Percentiles rank a stretch among this genome's conserved stretches.
These are phyloP conservation scores for Notarius lentiginosus DNA, from an alignment of 2,113 vertebrate genomes.

Conservation along the genomic window DNA sequence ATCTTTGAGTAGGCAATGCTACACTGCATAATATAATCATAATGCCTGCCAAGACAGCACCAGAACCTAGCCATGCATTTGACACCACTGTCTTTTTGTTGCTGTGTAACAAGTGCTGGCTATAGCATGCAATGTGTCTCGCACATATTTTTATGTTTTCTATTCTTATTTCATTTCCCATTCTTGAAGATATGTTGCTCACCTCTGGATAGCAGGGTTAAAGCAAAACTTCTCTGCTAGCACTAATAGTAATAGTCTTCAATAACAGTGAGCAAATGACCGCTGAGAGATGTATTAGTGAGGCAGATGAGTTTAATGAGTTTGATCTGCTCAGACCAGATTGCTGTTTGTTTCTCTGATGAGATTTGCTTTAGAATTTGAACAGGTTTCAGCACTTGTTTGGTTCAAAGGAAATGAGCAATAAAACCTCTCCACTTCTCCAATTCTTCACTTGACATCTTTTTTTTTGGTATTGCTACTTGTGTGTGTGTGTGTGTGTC, in stretches of 20 bases:
- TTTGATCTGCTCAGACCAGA: conserved; percentile 49
- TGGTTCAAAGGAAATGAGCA: not conserved
- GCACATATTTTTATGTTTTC: conserved; percentile 4
- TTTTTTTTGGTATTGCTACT: not conserved
- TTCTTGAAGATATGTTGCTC: conserved; percentile 15
- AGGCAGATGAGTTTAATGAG: conserved; percentile 66
- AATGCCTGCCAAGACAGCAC: conserved; percentile 40
- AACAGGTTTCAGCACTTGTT: not conserved
- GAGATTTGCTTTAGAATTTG: conserved; percentile 34
- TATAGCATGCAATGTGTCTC: not conserved
- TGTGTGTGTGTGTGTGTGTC: not conserved
- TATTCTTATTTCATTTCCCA: not conserved
- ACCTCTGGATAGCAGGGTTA: not conserved
- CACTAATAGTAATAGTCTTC: conserved; percentile 53
- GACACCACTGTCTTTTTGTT: conserved; percentile 48
- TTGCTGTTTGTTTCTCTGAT: conserved; percentile 56
- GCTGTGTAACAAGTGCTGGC: conserved; percentile 29
- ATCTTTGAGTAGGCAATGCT: conserved; percentile 30
- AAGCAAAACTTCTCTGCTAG: conserved; percentile 56
- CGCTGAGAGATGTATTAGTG: conserved; percentile 49
- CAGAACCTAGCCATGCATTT: conserved; percentile 35
- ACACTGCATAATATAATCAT: conserved; percentile 28
- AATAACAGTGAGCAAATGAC: conserved; percentile 61
- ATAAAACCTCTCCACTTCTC: not conserved
- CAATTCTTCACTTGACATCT: not conserved